phyloP scores from a whole-genome alignment of 2,888 invertebrate species.

The Rhagophthalmus giganteus region DNA sequence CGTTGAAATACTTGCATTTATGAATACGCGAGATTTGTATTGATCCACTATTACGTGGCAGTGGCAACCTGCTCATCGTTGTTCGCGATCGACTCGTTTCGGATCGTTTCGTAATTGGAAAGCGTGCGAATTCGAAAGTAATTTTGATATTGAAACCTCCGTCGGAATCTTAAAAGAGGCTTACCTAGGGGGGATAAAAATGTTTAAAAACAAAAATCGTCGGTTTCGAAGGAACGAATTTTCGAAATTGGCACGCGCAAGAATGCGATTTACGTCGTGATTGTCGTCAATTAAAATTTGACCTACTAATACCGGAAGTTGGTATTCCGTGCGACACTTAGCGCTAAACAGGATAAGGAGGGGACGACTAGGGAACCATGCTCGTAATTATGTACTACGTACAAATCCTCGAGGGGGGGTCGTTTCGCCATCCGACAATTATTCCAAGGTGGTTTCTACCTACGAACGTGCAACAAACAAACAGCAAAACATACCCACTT shows the following conservation, averaged over 20 bases:
- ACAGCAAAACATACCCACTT: slow-evolving; percentile 7
- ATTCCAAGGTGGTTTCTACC: no score
- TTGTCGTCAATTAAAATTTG: no score
- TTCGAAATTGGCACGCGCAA: no score
- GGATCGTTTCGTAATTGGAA: slow-evolving; percentile 40
- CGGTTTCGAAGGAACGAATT: neutral
- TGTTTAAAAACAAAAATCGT: neutral
- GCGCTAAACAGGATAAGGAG: no score
- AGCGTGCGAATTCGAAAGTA: slow-evolving; percentile 44
- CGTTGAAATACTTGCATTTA: slow-evolving; percentile 54
- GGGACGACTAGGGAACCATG: no score
- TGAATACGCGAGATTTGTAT: slow-evolving; percentile 48
- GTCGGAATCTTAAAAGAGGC: slow-evolving; percentile 14
- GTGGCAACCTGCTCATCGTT: slow-evolving; percentile 43
- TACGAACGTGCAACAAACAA: slow-evolving; percentile 7
- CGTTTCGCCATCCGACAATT: no score
- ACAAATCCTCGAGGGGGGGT: no score
- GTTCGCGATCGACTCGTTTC: slow-evolving; percentile 31
- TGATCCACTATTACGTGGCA: slow-evolving; percentile 55
- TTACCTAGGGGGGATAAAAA: slow-evolving; percentile 11
- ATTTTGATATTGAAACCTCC: slow-evolving; percentile 37
- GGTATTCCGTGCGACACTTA: no score
- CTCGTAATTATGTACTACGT: no score
- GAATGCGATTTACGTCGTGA: no score
- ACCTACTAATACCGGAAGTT: no score